Evolutionary conservation across 37 sponge, comb jelly and placozoan species (phyloP), one percentile per base, ranked within the genome.

Genomic region (Cliona cf. orientalis): DNA sequence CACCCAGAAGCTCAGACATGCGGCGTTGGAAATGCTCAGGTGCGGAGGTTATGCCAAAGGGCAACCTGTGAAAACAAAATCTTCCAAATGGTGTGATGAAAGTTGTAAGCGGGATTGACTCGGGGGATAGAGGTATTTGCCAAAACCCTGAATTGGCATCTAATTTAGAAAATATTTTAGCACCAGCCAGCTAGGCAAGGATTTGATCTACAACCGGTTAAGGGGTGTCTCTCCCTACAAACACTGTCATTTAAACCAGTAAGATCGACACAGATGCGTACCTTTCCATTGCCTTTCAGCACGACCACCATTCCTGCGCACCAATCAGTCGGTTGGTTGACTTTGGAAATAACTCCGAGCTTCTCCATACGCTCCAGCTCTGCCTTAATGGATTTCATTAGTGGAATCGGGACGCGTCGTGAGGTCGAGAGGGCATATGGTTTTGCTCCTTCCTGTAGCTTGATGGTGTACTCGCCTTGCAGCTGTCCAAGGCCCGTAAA

Each of bases 181-280:
- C n/a, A n/a, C n/a, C n/a, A n/a, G n/a, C n/a, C n/a, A n/a, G n/a
- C n/a, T n/a, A n/a, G n/a, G n/a, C n/a, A n/a, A n/a, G n/a, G n/a
- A n/a, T n/a, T n/a, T n/a, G n/a, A n/a, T n/a, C n/a, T n/a, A n/a
- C n/a, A n/a, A n/a, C n/a, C n/a, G n/a, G n/a, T n/a, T n/a, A n/a
- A n/a, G n/a, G n/a, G n/a, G n/a, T n/a, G n/a, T n/a, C n/a, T n/a
- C n/a, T n/a, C n/a, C n/a, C n/a, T n/a, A n/a, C n/a, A n/a, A n/a
- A 85, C 76, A 69, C 69, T 76, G 38, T 76, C 69, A 46, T 85
- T 85, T 43, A 85, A 64, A 2, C 76, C 46, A 17, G 86, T 76
- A 1, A 76, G 86, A 31, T 85, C 86, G 3, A 85, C 46, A 46
- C 86, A 85, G 22, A 67, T 67, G 7, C 80, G 3, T 12, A 80